Evolutionary conservation across 2,113 vertebrate species (phyloP), one percentile per base, ranked within the genome.

Genomic region (Centropus bengalensis): DNA sequence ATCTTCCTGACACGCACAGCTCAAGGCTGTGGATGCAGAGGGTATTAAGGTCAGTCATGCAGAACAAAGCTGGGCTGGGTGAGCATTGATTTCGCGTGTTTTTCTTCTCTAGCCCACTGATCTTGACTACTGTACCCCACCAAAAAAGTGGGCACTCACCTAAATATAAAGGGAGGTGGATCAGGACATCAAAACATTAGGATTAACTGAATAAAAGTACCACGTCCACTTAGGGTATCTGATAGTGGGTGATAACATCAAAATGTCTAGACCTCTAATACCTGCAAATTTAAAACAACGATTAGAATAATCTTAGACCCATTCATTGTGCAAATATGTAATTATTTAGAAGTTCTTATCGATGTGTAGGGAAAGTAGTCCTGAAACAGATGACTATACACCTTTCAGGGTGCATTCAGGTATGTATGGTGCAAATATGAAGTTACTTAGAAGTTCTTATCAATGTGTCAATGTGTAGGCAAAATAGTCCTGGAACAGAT

Each of bases 1-100:
- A 30, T 70, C 60, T 68, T 42, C 63, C 78, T 82, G 84, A 71
- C 86, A 22, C 2, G 26, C 52, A 33, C n/a, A 24, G 69, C 26
- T 87, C 32, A 10, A 60, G 9, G 4, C 64, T 84, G 77, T 67
- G 93, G 69, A 91, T 78, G 62, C n/a, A 32, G 42, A 68, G 66
- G 89, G 74, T 89, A 91, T 94, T 96, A 96, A 87, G 91, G 85
- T 95, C 89, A 94, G 40, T 91, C 87, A 89, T 24, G 71, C 66
- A 84, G 78, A 91, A 85, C 78, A 91, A 93, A 79, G 82, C 2
- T 0, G 47, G 66, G 69, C 66, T 94, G 89, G 66, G 16, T 75
- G 44, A 87, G 84, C 69, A 14, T 3, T 91, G 87, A 79, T 62
- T 94, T 94, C 40, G 70, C 58, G 11, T n/a, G 70, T 63, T 86